Evolutionary conservation across 2,113 vertebrate genomes (phyloP).

Genomic region (Pipra filicauda): DNA sequence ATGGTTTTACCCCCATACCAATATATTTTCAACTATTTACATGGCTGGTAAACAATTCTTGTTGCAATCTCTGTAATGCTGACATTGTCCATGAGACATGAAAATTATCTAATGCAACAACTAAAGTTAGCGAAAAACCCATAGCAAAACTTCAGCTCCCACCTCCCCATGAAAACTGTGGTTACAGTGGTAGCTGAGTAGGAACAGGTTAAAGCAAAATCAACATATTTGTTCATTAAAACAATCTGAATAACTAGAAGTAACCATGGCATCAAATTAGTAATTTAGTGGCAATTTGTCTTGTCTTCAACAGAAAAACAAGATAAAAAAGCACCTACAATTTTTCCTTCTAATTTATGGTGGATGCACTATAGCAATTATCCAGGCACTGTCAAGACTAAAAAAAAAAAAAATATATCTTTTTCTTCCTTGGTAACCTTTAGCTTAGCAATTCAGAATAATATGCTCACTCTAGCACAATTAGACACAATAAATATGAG

Average conservation of each 20-base stretch:
- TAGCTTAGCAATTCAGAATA: slow-evolving; percentile 19
- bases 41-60: not conserved
- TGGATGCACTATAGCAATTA: slow-evolving; percentile 16
- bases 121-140: not conserved
- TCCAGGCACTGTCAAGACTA: not conserved
- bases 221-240: slow-evolving; percentile 32
- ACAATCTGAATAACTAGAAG: slow-evolving; percentile 7
- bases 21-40: not conserved
- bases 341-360: slow-evolving; percentile 27
- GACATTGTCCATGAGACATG: not conserved
- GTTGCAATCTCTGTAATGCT: not conserved
- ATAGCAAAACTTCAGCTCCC: not conserved
- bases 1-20: not conserved
- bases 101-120: not conserved
- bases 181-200: not conserved
- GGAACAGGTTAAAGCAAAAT: slow-evolving; percentile 39
- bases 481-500: not conserved
- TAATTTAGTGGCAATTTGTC: slow-evolving; percentile 22
- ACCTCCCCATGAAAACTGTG: not conserved
- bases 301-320: slow-evolving; percentile 26
- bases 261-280: slow-evolving; percentile 18
- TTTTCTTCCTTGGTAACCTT: slow-evolving; percentile 21
- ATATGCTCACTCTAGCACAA: not conserved
- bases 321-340: not conserved
- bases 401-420: not conserved